Base-by-base conservation (phyloP, 2,888 invertebrate genomes). In the Lithophane leautieri region DNA sequence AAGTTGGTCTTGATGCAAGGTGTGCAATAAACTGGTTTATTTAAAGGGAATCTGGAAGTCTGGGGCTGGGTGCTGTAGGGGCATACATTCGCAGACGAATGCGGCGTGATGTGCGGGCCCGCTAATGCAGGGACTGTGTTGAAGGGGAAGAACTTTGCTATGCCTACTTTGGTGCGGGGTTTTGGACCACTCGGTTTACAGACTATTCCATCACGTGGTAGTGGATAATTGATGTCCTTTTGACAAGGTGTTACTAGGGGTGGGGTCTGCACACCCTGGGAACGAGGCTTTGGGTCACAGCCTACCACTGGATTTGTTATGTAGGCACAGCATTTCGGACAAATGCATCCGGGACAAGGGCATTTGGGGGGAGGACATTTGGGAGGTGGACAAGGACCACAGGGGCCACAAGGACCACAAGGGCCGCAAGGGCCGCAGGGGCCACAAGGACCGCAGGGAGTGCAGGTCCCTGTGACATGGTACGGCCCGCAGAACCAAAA, bases 401-500 rank as follows among this genome's bases (percentile, higher is more conserved):
- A 25, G 2, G 50, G 50, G 9, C 50, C 50, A 19, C 50, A 50
- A 6, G 50, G 16, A 8, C 19, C 2, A 19, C 50, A 75, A 14
- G 83, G 50, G 50, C 50, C 19, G 7, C n/a, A 19, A 9, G 81
- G 84, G 6, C 85, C 82, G 67, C 88, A 83, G 70, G 56, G 85
- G 75, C 14, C 72, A 73, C 89, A 88, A 11, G 78, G 84, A 0
- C 90, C 89, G 1, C 90, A 88, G 0, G 94, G 93, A 14, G 79
- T 68, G 76, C 94, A 94, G 4, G 90, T 90, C 4, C 93, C 94
- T 0, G 88, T 56, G 0, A 94, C 93, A 74, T 95, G 95, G 82
- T 95, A 95, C 0, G 95, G 95, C 0, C 95, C 95, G 66, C 95
- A 95, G 84, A 94, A 95, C 95, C 95, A 95, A 62, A 89, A 92